A percentile compares a stretch with the other conserved stretches of the same genome.
These are phyloP conservation scores for Polylopha cassiicola DNA, from an alignment of 2,888 invertebrate species.

Conservation along the genomic window DNA sequence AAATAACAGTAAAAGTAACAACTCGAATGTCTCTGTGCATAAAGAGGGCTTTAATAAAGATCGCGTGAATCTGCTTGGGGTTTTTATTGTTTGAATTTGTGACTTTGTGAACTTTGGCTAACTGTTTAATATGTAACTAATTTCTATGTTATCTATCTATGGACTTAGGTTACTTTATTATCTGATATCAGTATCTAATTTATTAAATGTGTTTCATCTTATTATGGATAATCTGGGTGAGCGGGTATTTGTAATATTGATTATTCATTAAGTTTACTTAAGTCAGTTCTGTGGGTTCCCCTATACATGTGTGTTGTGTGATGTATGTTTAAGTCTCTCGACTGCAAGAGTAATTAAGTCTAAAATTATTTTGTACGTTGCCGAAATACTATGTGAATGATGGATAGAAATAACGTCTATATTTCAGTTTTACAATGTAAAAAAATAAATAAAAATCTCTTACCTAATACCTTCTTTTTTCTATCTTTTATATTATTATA, in stretches of 20 bases:
- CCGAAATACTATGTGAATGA: no score
- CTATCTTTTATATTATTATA: no score
- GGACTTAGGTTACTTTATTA: no score
- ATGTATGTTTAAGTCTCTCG: slow-evolving; percentile 24
- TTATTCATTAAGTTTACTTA: slow-evolving; percentile 51
- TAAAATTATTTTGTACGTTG: slow-evolving; percentile 4
- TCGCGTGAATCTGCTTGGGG: slow-evolving; percentile 8
- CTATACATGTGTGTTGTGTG: slow-evolving; percentile 28
- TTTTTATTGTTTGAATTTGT: slow-evolving; percentile 2
- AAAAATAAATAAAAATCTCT: no score
- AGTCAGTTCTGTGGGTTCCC: slow-evolving; percentile 35
- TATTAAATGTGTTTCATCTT: slow-evolving; percentile 8
- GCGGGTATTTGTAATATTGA: slow-evolving; percentile 44
- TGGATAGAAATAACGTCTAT: no score
- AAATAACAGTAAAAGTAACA: slow-evolving; percentile 23
- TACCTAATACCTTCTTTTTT: no score
- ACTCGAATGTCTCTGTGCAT: slow-evolving; percentile 9
- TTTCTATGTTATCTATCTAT: no score
- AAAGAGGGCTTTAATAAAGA: slow-evolving; percentile 14
- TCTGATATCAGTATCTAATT: no score
- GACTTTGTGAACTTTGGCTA: no score
- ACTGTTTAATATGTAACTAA: no score
- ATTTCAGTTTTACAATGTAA: no score
- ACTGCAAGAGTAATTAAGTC: slow-evolving; percentile 12
- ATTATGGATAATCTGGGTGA: slow-evolving; percentile 13